Conservation (phyloP, 2,888 invertebrate species). For the Mamestra brassicae region DNA sequence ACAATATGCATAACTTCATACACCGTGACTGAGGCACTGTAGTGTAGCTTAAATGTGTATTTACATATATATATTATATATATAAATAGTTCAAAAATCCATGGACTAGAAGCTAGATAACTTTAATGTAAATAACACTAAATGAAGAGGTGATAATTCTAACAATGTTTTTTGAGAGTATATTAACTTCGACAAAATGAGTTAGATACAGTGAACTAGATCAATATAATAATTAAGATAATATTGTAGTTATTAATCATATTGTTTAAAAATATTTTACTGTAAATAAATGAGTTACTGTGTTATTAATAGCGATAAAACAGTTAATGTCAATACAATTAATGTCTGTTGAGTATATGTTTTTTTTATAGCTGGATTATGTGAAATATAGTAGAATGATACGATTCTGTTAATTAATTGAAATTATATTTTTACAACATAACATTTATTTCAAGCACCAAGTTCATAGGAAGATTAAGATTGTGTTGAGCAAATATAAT, state of each 20-base stretch:
- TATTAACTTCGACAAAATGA: slow-evolving; percentile 22
- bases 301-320: slow-evolving; percentile 38
- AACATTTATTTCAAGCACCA: background rate
- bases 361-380: slow-evolving; percentile 29
- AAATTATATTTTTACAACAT: background rate
- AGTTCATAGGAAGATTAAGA: background rate
- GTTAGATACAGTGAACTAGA: slow-evolving; percentile 36
- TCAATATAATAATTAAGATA: slow-evolving; percentile 36
- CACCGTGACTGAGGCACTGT: slow-evolving; percentile 58
- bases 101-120: slow-evolving; percentile 70
- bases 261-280: slow-evolving; percentile 18
- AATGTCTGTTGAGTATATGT: slow-evolving; percentile 17
- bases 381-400: slow-evolving; percentile 24
- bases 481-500: slow-evolving; percentile 14
- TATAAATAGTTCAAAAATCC: slow-evolving; percentile 74
- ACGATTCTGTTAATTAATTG: slow-evolving; percentile 1
- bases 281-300: slow-evolving; percentile 30
- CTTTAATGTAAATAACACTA: slow-evolving; percentile 31
- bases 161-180: slow-evolving; percentile 31
- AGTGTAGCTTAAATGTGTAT: slow-evolving; percentile 33
- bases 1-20: slow-evolving; percentile 78
- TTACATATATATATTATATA: slow-evolving; percentile 14
- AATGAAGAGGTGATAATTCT: slow-evolving; percentile 36
- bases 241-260: slow-evolving; percentile 26
- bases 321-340: slow-evolving; percentile 24